phyloP scores from a whole-genome alignment of 2,797 vertebrate genomes.

The Mus minutoides region DNA sequence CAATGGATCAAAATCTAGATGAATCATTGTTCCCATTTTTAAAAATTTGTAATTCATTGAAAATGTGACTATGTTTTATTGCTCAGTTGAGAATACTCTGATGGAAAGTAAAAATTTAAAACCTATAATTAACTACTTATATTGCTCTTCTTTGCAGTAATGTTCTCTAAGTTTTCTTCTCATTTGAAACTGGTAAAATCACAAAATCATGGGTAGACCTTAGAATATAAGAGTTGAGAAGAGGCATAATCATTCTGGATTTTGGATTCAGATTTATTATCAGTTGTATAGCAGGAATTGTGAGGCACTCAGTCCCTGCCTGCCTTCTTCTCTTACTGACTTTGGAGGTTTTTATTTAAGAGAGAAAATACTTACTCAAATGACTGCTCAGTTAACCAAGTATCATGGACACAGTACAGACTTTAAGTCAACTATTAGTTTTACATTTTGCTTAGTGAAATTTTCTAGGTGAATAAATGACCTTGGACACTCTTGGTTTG shows the following conservation, averaged over 20 bases:
- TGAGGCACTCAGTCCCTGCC: not conserved
- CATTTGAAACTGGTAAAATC: constrained; percentile 60
- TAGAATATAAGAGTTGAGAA: constrained; percentile 46
- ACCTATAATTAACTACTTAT: constrained; percentile 82
- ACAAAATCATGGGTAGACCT: constrained; percentile 52
- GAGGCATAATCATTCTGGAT: constrained; percentile 40
- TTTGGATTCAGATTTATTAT: constrained; percentile 52
- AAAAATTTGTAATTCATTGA: constrained; percentile 75
- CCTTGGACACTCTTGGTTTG: constrained; percentile 13
- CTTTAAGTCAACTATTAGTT: not conserved
- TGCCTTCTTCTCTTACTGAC: not conserved
- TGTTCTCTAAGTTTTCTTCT: constrained; percentile 79
- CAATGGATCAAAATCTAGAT: constrained; percentile 79
- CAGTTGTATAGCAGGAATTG: constrained; percentile 34
- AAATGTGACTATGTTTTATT: constrained; percentile 77
- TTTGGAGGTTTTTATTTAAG: constrained; percentile 4
- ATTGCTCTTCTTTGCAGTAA: constrained; percentile 72
- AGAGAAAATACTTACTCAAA: not conserved
- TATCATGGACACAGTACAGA: not conserved
- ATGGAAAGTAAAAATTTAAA: constrained; percentile 83
- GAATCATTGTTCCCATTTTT: constrained; percentile 80
- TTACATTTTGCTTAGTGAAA: not conserved
- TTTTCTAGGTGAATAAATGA: constrained; percentile 27
- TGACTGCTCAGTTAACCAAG: not conserved
- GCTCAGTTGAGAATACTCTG: constrained; percentile 79